Conservation (phyloP, 2,888 invertebrate genomes). For the Allacma fusca region DNA sequence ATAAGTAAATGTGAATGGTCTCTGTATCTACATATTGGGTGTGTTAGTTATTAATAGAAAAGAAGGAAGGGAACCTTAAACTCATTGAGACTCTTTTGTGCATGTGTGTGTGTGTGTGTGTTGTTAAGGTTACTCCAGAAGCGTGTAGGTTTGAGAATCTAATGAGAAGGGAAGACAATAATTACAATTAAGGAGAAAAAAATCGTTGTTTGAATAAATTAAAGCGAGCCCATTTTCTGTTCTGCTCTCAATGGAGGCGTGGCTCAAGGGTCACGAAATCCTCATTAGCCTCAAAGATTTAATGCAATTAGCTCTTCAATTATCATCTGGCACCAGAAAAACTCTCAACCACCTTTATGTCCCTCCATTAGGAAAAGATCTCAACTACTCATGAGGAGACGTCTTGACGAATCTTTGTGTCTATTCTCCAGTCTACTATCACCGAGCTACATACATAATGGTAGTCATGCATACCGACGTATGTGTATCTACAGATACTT, state of each 20-base stretch:
- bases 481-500: too few species aligned
- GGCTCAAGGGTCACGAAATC: slow-evolving; percentile 57
- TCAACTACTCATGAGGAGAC: slow-evolving; percentile 7
- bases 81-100: background rate
- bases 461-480: background rate
- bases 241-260: slow-evolving; percentile 48
- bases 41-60: background rate
- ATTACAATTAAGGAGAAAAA: slow-evolving; percentile 49
- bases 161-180: slow-evolving; percentile 50
- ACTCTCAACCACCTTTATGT: slow-evolving; percentile 43
- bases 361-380: slow-evolving; percentile 37
- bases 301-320: slow-evolving; percentile 61
- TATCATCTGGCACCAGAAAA: slow-evolving; percentile 49
- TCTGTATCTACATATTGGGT: too few species aligned
- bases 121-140: slow-evolving; percentile 37
- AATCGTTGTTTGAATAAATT: slow-evolving; percentile 47
- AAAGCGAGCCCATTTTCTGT: slow-evolving; percentile 45
- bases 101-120: background rate
- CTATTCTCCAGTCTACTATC: background rate
- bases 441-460: background rate
- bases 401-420: background rate
- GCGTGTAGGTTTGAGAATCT: slow-evolving; percentile 45
- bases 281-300: slow-evolving; percentile 60
- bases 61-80: background rate
- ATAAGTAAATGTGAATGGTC: too few species aligned